Percentiles rank a stretch among this genome's conserved stretches.
These are phyloP conservation scores for Sebastes elongatus DNA, from an alignment of 2,797 vertebrate species.

Conservation along the genomic window DNA sequence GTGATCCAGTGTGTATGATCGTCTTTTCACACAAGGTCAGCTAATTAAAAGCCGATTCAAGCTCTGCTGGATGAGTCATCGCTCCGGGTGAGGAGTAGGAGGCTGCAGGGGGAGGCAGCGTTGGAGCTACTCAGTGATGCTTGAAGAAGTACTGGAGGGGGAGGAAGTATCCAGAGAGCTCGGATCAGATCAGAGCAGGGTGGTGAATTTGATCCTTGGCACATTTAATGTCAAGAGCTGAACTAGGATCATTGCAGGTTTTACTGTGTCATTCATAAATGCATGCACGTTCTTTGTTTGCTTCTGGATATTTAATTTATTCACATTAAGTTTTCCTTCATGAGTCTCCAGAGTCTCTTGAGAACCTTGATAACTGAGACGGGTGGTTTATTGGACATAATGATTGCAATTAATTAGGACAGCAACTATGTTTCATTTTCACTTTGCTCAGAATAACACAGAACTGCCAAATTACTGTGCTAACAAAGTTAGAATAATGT, in stretches of 20 bases:
- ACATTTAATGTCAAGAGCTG: not conserved
- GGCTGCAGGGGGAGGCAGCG: slow-evolving; percentile 3
- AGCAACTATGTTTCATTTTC: not conserved
- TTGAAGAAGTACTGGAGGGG: not conserved
- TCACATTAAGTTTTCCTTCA: not conserved
- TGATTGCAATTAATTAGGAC: not conserved
- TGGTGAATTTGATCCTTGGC: not conserved
- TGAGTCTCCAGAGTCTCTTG: not conserved
- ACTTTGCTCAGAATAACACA: not conserved
- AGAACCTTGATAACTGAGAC: not conserved
- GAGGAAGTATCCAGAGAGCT: not conserved
- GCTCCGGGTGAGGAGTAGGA: slow-evolving; percentile 36
- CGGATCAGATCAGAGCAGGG: not conserved
- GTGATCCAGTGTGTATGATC: slow-evolving; percentile 36
- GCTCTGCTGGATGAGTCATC: slow-evolving; percentile 71
- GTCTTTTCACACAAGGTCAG: slow-evolving; percentile 63
- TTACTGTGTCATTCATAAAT: not conserved
- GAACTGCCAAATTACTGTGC: not conserved
- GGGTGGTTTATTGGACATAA: not conserved
- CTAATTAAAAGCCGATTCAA: slow-evolving; percentile 72
- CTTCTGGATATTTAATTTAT: not conserved
- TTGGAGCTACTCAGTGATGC: slow-evolving; percentile 12
- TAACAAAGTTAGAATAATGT: not conserved
- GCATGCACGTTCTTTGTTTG: not conserved
- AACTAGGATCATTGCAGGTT: not conserved